Base-by-base conservation (phyloP, 2,888 invertebrate species). In the Lycocerus yunnanus region DNA sequence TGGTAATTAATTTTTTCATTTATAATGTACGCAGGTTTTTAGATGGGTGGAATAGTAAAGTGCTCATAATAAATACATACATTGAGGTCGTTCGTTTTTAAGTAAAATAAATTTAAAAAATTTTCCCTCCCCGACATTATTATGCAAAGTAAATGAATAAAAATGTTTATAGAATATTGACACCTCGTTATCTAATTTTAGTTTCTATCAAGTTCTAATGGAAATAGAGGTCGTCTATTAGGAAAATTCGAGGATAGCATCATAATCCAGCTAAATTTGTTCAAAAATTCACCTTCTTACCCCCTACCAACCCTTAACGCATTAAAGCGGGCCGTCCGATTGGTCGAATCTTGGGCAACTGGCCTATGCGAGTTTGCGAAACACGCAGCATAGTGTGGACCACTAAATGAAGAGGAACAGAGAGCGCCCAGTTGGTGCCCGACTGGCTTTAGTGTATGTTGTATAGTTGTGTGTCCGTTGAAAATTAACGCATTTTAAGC, bases 281-380 rank as follows among this genome's bases (percentile, higher is more conserved):
- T 85, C 85, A 86, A 86, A 86, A 86, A 86, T 86, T 85, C 86
- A 86, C 86, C 85, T 85, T 85, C 85, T 84, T 84, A 84, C 84
- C 83, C 84, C 85, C 85, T 83, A 81, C 84, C 82, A 82, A 82
- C 85, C 84, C 82, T 80, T 82, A 79, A 83, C 83, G 83, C 85
- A 85, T 86, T 85, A 84, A 84, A 83, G 77, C 80, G 78, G 81
- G 82, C 82, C 81, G 81, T 82, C 83, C 84, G 81, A 87, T 87
- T 87, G 86, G 86, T 84, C 85, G 85, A 83, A 81, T 78, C 79
- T 81, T 79, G 79, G 81, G 77, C 82, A 83, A 82, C 79, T 79
- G 78, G 84, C 82, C 84, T 81, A 79, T 83, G 83, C 84, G 83
- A 84, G 84, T 84, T 85, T 84, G 86, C 86, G 83, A 86, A 86